phyloP scores from a whole-genome alignment of 2,113 vertebrate genomes.

The Corynorhinus townsendii region DNA sequence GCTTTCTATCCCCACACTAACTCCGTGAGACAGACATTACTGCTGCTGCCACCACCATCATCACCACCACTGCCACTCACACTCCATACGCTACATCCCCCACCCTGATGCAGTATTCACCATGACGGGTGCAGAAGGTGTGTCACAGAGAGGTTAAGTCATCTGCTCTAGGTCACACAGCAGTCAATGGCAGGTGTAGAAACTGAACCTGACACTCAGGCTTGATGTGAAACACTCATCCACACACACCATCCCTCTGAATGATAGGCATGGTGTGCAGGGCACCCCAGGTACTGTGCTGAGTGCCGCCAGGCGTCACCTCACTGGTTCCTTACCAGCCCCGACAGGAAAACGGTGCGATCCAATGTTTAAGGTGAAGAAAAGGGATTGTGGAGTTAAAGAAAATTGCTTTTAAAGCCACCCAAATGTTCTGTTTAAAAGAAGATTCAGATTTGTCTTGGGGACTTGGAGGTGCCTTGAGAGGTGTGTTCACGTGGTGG shows the following conservation, averaged over 20 bases:
- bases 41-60: accelerated
- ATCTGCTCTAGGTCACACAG: no score
- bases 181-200: no score
- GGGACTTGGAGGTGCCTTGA: not conserved
- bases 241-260: not conserved
- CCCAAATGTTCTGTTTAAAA: not conserved
- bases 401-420: not conserved
- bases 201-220: no score
- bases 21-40: accelerated
- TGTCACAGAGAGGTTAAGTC: no score
- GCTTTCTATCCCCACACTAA: not conserved
- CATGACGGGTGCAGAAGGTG: no score
- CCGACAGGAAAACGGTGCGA: not conserved
- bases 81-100: no score
- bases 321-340: not conserved
- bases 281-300: no score
- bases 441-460: not conserved
- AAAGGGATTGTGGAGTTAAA: not conserved
- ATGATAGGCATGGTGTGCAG: accelerated
- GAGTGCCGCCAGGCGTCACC: not conserved
- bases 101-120: no score
- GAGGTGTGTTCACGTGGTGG: not conserved
- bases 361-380: not conserved
- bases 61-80: no score
- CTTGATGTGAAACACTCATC: no score